Conservation (phyloP, 30 jellyfish, hydroid and myxozoan genomes). For the Catostylus mosaicus region DNA sequence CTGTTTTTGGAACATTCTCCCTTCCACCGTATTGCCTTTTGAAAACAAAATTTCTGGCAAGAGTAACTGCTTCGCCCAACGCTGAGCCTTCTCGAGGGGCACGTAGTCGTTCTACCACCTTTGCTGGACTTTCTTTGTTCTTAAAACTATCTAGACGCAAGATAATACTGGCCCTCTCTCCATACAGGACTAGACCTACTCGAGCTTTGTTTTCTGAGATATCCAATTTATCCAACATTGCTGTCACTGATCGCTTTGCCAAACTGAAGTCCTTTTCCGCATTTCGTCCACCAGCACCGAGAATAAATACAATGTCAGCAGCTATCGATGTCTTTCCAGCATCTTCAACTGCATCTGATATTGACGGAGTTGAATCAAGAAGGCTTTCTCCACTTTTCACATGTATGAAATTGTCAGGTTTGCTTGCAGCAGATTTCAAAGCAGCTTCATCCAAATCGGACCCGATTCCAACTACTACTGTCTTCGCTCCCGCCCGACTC, state of each 20-base stretch:
- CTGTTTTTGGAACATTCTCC: conserved; percentile 51
- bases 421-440: conserved; percentile 5
- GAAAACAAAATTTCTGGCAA: conserved; percentile 32
- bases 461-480: conserved; percentile 22
- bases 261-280: conserved; percentile 25
- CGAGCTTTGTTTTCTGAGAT: conserved; percentile 42
- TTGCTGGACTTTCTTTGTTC: not conserved
- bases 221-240: conserved; percentile 17
- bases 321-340: not conserved
- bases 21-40: conserved; percentile 54
- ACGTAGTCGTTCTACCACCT: not conserved
- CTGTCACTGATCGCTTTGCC: conserved; percentile 6
- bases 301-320: conserved; percentile 59
- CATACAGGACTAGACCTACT: conserved; percentile 33
- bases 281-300: conserved; percentile 56
- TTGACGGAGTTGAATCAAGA: not conserved
- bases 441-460: conserved; percentile 1
- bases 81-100: conserved; percentile 17
- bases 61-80: conserved; percentile 35
- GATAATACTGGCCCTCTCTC: not conserved
- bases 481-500: not conserved
- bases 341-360: conserved; percentile 3
- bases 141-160: not conserved
- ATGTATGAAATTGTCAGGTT: not conserved
- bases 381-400: not conserved